Percentiles rank a stretch among this genome's conserved stretches.
Evolutionary conservation across 2,888 invertebrate genomes (phyloP).

Genomic region (Andrena haemorrhoa): DNA sequence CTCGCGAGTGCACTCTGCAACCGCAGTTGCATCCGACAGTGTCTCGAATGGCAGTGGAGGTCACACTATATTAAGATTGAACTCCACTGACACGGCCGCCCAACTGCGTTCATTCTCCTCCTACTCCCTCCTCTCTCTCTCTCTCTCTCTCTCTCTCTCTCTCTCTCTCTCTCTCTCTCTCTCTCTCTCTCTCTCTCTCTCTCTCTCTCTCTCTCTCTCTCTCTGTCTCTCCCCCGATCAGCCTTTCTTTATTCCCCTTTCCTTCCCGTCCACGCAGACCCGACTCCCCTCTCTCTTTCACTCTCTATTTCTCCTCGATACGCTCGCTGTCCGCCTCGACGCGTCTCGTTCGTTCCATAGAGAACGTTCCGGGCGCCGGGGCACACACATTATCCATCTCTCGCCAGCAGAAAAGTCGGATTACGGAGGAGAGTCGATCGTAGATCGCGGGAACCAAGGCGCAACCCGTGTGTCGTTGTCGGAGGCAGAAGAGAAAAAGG

Average conservation of each 20-base stretch:
- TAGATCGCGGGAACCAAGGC: slow-evolving; percentile 24
- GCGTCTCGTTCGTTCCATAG: slow-evolving; percentile 46
- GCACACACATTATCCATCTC: neutral
- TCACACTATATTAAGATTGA: slow-evolving; percentile 85
- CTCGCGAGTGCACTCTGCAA: slow-evolving; percentile 50
- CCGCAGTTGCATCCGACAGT: slow-evolving; percentile 74
- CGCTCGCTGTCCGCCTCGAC: slow-evolving; percentile 56
- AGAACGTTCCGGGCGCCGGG: slow-evolving; percentile 31
- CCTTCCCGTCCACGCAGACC: slow-evolving; percentile 46
- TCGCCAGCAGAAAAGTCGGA: slow-evolving; percentile 57
- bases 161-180: slow-evolving; percentile 45
- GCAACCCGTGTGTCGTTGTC: neutral
- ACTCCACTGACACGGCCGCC: slow-evolving; percentile 83
- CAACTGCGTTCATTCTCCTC: slow-evolving; percentile 72
- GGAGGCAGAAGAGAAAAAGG: slow-evolving; percentile 33
- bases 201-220: slow-evolving; percentile 45
- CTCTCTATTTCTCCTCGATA: slow-evolving; percentile 41
- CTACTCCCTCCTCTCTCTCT: slow-evolving; percentile 60
- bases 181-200: slow-evolving; percentile 48
- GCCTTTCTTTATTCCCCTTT: slow-evolving; percentile 41
- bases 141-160: slow-evolving; percentile 45
- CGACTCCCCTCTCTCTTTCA: slow-evolving; percentile 35
- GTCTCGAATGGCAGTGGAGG: slow-evolving; percentile 82
- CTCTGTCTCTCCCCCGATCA: slow-evolving; percentile 30
- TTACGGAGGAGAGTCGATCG: slow-evolving; percentile 50